Evolutionary conservation across 2,888 invertebrate species (phyloP), one percentile per base, ranked within the genome.

Genomic region (Chloroclystis v-ata): DNA sequence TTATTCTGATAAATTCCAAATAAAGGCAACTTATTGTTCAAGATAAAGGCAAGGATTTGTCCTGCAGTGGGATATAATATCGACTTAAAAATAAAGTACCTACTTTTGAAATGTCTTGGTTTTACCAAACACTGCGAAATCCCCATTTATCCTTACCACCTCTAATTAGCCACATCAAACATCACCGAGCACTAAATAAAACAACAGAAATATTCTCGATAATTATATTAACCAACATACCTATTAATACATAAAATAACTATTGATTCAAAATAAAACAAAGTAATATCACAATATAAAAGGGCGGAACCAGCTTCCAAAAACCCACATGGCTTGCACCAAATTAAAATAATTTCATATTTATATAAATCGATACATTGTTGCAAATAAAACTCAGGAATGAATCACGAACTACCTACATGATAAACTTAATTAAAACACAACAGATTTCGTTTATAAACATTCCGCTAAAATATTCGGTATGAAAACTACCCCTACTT

Each of bases 221-320:
- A 51, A 37, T 51, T 53, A 52, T 53, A 50, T 50, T 54, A 51
- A 16, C 48, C 39, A 52, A 49, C 43, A 29, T 51, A 43, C 29
- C 43, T 41, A 47, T 44, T 32, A 39, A 47, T 51, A 52, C 40
- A 52, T 49, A 49, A 41, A n/a, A 49, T 47, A 44, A 48, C 43
- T 44, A 49, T 37, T 47, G 38, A 44, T 46, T 48, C 30, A 39
- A 41, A 47, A 41, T 37, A 37, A 49, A 54, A 52, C 39, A 33
- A 52, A 52, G 37, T 28, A 56, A 55, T 58, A 58, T 56, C 54
- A 58, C 54, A 56, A 50, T 47, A 42, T 14, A 49, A 52, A 44
- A 49, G 47, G 57, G 32, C 13, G 41, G 32, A 41, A 37, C 25
- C 37, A 33, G 20, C 44, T 39, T 37, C 46, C 46, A 12, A 48